These are phyloP conservation scores for Anthopleura xanthogrammica DNA, from an alignment of 92 coral and sea anemone genomes.

Conservation along the genomic window DNA sequence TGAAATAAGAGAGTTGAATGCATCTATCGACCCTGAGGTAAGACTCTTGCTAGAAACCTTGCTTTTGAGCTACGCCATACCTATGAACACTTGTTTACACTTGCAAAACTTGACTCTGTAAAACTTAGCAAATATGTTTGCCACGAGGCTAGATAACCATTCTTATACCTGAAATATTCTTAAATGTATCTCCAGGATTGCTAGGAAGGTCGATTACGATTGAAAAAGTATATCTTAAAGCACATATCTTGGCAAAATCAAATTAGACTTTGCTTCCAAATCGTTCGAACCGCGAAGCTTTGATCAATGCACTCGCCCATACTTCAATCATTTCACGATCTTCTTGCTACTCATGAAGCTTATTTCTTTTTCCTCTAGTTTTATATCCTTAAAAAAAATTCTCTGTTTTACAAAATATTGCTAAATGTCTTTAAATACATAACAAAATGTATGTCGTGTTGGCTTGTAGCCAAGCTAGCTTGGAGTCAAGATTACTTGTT, in stretches of 20 bases:
- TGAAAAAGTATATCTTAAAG: neutral
- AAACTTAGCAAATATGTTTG: neutral
- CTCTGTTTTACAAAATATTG: too few species aligned
- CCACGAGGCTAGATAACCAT: neutral
- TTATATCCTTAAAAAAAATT: too few species aligned
- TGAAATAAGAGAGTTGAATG: constrained; percentile 78
- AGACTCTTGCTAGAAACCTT: neutral
- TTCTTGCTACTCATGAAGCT: too few species aligned
- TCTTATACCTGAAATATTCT: neutral
- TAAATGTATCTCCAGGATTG: neutral
- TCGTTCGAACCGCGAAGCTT: neutral
- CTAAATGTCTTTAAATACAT: too few species aligned
- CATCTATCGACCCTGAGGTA: constrained; percentile 97
- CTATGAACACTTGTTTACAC: neutral
- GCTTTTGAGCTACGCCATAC: neutral
- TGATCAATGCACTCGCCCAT: neutral
- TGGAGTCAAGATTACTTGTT: too few species aligned
- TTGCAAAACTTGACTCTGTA: neutral
- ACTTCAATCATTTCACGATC: neutral
- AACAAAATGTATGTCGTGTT: too few species aligned
- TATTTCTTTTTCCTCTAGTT: too few species aligned
- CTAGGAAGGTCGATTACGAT: neutral
- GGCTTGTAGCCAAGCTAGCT: too few species aligned
- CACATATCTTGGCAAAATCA: neutral
- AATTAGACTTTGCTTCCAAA: neutral